Evolutionary conservation across 2,797 vertebrate species (phyloP).

Genomic region (Argyrosomus regius): DNA sequence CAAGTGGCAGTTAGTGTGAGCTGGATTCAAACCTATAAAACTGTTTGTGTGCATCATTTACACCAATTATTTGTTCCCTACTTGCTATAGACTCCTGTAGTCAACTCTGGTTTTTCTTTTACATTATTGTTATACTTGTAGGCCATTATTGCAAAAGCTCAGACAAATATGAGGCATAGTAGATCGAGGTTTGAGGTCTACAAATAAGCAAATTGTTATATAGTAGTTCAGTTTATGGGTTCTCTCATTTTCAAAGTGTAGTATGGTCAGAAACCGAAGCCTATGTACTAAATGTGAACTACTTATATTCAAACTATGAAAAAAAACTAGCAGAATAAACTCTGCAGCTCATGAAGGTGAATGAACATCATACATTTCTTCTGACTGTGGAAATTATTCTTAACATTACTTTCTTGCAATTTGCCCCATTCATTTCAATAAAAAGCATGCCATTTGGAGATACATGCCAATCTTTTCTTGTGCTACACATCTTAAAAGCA

Average conservation of each 20-base stretch:
- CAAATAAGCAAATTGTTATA: constrained; percentile 54
- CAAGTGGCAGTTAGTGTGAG: not conserved
- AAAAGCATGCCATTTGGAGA: constrained; percentile 78
- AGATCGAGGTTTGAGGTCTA: constrained; percentile 55
- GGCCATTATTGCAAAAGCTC: constrained; percentile 25
- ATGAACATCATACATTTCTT: constrained; percentile 47
- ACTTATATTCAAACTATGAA: constrained; percentile 52
- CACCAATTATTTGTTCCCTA: not conserved
- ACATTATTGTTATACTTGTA: constrained; percentile 1
- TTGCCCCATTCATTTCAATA: constrained; percentile 73
- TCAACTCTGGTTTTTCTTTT: not conserved
- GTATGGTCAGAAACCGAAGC: constrained; percentile 39
- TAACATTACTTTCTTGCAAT: constrained; percentile 71
- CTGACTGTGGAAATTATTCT: constrained; percentile 67
- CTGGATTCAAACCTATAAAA: not conserved
- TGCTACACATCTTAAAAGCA: constrained; percentile 76
- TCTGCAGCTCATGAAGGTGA: constrained; percentile 46
- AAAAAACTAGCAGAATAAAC: constrained; percentile 54
- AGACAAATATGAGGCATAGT: constrained; percentile 29
- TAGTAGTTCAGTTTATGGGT: constrained; percentile 25
- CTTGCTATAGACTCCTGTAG: not conserved
- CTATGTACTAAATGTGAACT: constrained; percentile 45
- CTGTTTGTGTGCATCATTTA: constrained; percentile 1
- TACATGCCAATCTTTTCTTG: constrained; percentile 70
- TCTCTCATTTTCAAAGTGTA: constrained; percentile 34